Evolutionary conservation across 2,888 invertebrate species (phyloP).

Genomic region (Cloeon dipterum): DNA sequence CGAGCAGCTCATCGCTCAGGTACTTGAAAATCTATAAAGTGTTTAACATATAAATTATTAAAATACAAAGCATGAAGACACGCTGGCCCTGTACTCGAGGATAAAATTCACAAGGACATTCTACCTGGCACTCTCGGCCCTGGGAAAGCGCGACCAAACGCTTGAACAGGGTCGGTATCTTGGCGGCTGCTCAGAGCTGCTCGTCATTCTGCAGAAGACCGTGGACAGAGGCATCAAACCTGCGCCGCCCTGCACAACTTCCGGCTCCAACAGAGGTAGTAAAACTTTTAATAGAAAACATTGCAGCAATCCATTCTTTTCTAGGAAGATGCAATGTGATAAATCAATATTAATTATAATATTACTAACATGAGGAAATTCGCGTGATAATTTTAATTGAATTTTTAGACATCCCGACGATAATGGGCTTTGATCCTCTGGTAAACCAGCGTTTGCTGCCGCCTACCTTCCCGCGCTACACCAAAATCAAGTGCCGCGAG

Average conservation of each 20-base stretch:
- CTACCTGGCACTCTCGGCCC: constrained; percentile 51
- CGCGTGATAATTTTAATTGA: no score
- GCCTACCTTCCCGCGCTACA: constrained; percentile 95
- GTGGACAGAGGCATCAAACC: constrained; percentile 49
- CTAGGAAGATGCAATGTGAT: no score
- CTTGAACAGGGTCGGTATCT: constrained; percentile 63
- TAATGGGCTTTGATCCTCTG: constrained; percentile 87
- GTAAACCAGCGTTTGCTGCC: constrained; percentile 88
- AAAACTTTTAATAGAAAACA: no score
- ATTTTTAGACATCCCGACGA: constrained; percentile 41
- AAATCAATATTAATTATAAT: no score
- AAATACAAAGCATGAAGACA: constrained; percentile 31
- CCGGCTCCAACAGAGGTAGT: no score
- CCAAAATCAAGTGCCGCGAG: constrained; percentile 59
- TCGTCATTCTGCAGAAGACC: constrained; percentile 57
- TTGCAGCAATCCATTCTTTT: no score
- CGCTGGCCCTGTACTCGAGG: constrained; percentile 48
- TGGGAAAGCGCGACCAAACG: constrained; percentile 41
- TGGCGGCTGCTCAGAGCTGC: constrained; percentile 56
- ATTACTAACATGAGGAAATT: no score
- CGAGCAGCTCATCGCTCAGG: no score
- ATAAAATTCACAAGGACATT: constrained; percentile 72
- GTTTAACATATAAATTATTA: no score
- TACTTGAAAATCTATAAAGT: no score
- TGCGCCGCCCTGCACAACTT: no score